A percentile compares a stretch with the other conserved stretches of the same genome.
Evolutionary conservation across 23 tunicate species (phyloP).

Genomic region (Trididemnum miniatum): DNA sequence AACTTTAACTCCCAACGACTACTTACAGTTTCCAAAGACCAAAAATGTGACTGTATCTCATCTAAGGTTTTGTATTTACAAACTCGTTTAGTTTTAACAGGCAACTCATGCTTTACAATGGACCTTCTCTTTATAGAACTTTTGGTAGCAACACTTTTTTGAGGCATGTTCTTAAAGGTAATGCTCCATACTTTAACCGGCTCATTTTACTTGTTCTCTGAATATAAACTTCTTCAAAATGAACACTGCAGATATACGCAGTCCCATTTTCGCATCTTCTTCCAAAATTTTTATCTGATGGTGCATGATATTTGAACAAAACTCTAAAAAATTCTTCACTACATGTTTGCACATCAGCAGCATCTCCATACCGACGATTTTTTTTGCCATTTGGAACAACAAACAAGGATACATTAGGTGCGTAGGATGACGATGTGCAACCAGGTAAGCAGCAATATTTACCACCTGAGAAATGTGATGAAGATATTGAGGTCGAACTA

Average conservation of each 20-base stretch:
- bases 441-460: constrained; percentile 19
- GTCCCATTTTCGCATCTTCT: background rate
- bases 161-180: background rate
- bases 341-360: background rate
- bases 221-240: background rate
- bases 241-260: background rate
- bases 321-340: background rate
- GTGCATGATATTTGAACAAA: background rate
- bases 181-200: background rate
- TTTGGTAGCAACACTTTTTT: background rate
- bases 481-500: background rate
- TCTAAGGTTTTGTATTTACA: background rate
- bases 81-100: background rate
- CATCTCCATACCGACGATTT: background rate
- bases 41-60: background rate
- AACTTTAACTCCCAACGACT: background rate
- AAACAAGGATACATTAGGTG: background rate
- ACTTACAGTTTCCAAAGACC: background rate
- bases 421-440: constrained; percentile 4
- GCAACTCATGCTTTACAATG: background rate
- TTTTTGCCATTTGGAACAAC: background rate
- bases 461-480: background rate
- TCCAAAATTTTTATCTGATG: background rate
- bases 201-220: background rate
- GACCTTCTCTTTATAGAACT: background rate